A percentile compares a stretch with the other conserved stretches of the same genome.
phyloP scores from a whole-genome alignment of 2,113 vertebrate species.

The Paralichthys olivaceus region DNA sequence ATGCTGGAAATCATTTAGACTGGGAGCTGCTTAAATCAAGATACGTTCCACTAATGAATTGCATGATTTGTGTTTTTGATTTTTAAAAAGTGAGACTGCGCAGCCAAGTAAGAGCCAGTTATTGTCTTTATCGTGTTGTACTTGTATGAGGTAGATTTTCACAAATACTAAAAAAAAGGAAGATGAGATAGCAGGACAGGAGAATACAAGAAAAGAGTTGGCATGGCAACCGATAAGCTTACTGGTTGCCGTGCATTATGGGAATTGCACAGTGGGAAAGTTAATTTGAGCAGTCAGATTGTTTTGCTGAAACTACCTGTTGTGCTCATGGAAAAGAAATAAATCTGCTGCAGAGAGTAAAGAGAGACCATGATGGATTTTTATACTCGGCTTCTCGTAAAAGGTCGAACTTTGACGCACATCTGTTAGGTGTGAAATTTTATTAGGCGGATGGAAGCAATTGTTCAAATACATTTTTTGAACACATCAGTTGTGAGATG shows the following conservation, averaged over 20 bases:
- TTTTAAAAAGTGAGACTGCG: too few relatives aligned
- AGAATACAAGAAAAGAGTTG: slow-evolving; percentile 48
- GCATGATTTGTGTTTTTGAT: background rate
- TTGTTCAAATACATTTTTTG: too few relatives aligned
- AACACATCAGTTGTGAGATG: too few relatives aligned
- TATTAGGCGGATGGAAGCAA: too few relatives aligned
- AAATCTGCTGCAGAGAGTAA: background rate
- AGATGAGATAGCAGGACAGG: slow-evolving; percentile 7
- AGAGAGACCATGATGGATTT: background rate
- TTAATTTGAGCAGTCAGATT: slow-evolving; percentile 55
- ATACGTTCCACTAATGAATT: background rate
- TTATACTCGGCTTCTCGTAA: too few relatives aligned
- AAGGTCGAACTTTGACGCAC: too few relatives aligned
- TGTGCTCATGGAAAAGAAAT: slow-evolving; percentile 27
- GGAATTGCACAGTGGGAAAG: slow-evolving; percentile 51
- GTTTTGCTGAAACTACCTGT: slow-evolving; percentile 60
- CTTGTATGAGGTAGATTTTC: background rate
- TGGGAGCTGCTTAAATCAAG: background rate
- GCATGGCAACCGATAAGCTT: slow-evolving; percentile 63
- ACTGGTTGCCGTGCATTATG: slow-evolving; percentile 54
- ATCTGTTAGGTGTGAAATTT: too few relatives aligned
- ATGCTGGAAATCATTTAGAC: slow-evolving; percentile 20
- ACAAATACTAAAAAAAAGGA: background rate
- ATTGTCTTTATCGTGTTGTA: background rate
- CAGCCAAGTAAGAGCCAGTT: background rate